Conservation (phyloP, 2,113 vertebrate species). For the Oxygymnocypris stewartii region DNA sequence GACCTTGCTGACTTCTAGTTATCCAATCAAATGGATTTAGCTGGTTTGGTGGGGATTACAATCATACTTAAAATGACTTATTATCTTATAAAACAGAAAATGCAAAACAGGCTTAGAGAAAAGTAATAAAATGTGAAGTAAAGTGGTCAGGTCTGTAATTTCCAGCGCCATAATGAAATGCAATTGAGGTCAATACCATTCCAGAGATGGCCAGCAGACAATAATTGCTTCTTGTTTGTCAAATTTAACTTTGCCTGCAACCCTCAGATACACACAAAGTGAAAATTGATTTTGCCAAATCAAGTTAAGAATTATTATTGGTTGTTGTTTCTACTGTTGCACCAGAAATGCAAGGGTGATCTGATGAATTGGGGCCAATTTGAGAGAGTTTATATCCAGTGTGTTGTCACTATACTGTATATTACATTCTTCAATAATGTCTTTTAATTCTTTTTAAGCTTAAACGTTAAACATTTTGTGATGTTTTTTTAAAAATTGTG, state of each 20-base stretch:
- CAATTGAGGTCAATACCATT: neutral
- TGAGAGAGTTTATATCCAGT: neutral
- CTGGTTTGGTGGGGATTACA: constrained; percentile 12
- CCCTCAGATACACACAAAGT: constrained; percentile 5
- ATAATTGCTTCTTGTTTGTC: constrained; percentile 36
- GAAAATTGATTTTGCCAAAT: constrained; percentile 18
- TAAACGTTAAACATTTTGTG: neutral
- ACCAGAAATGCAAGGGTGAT: constrained; percentile 6
- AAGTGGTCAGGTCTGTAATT: constrained; percentile 1
- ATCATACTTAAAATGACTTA: neutral
- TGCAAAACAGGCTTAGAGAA: neutral
- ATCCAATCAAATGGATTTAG: neutral
- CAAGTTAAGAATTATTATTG: constrained; percentile 6
- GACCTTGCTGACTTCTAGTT: neutral
- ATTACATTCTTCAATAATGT: neutral
- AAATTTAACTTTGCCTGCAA: constrained; percentile 32
- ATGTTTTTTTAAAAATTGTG: neutral
- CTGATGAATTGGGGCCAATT: neutral
- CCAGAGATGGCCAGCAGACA: constrained; percentile 5
- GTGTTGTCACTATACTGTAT: neutral
- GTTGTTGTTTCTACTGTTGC: constrained; percentile 4
- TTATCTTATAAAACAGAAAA: neutral
- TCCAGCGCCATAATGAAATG: constrained; percentile 22
- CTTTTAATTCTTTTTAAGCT: neutral
- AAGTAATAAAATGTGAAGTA: constrained; percentile 16